Evolutionary conservation across 2,888 invertebrate species (phyloP).

Genomic region (Ceramica pisi): DNA sequence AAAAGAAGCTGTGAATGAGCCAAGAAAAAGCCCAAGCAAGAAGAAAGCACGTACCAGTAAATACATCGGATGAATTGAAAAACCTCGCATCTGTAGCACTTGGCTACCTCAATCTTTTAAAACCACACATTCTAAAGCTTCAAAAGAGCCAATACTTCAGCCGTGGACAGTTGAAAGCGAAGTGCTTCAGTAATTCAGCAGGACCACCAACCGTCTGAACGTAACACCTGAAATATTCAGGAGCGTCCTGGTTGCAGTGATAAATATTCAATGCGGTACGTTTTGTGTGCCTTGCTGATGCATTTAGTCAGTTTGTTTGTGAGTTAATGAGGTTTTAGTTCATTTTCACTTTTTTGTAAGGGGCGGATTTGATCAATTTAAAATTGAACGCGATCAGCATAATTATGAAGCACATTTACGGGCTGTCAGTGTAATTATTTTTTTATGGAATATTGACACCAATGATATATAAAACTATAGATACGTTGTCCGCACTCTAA

Average conservation of each 20-base stretch:
- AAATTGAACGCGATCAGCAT: too few species aligned
- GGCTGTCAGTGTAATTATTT: too few species aligned
- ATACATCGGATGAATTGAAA: neutral
- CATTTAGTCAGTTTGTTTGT: slow-evolving; percentile 46
- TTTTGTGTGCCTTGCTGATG: slow-evolving; percentile 45
- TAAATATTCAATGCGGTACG: slow-evolving; percentile 58
- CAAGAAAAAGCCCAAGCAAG: too few species aligned
- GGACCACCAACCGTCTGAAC: slow-evolving; percentile 15
- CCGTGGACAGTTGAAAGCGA: slow-evolving; percentile 29
- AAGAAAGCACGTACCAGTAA: too few species aligned
- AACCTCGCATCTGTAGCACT: neutral
- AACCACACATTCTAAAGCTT: slow-evolving; percentile 13
- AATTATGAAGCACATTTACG: too few species aligned
- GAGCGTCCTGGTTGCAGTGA: slow-evolving; percentile 24
- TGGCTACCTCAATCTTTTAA: neutral
- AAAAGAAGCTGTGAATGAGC: too few species aligned
- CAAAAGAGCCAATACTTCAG: slow-evolving; percentile 35
- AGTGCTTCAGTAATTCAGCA: slow-evolving; percentile 47
- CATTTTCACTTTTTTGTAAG: neutral
- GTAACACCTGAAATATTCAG: slow-evolving; percentile 58
- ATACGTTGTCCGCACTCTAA: too few species aligned
- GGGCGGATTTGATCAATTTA: too few species aligned
- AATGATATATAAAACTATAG: too few species aligned
- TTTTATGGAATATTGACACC: too few species aligned
- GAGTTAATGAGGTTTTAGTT: slow-evolving; percentile 5